These are phyloP conservation scores for Stigmatopora argus DNA, from an alignment of 2,113 vertebrate species.

Conservation along the genomic window DNA sequence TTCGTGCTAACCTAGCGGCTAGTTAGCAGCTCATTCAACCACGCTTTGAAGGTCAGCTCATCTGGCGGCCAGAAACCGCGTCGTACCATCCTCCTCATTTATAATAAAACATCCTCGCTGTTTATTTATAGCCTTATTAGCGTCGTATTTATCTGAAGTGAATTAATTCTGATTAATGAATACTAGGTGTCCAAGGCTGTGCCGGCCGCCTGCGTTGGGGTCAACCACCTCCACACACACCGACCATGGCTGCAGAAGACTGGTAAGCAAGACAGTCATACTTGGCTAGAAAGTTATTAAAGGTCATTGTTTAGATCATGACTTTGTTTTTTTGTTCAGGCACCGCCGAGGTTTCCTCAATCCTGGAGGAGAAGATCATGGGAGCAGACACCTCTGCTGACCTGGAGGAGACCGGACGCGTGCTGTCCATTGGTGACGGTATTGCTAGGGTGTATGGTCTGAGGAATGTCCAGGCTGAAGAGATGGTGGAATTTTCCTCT, in stretches of 20 bases:
- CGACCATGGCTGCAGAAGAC: conserved; percentile 82
- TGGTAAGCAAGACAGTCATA: conserved; percentile 66
- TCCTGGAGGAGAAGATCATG: conserved; percentile 92
- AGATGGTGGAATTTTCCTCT: conserved; percentile 99
- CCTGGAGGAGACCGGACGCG: conserved; percentile 92
- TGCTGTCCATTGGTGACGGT: conserved; percentile 95
- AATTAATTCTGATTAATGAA: not conserved
- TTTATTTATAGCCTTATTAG: not conserved
- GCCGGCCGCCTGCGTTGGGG: conserved; percentile 82
- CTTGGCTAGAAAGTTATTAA: conserved; percentile 4
- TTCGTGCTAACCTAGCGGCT: conserved; percentile 34
- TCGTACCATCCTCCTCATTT: not conserved
- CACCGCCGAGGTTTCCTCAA: conserved; percentile 93
- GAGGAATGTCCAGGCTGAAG: conserved; percentile 95
- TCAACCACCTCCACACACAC: conserved; percentile 84
- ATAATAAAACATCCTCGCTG: not conserved
- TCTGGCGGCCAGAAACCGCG: conserved; percentile 24
- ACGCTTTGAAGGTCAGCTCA: conserved; percentile 72
- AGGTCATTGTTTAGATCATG: conserved; percentile 5
- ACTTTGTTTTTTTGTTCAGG: conserved; percentile 58
- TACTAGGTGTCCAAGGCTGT: conserved; percentile 82
- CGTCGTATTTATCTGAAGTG: not conserved
- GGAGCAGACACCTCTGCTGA: conserved; percentile 87
- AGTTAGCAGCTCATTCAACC: conserved; percentile 50
- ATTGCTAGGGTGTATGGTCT: conserved; percentile 95